A percentile compares a stretch with the other conserved stretches of the same genome.
Conservation (phyloP, 2,113 vertebrate species). For the Erpornis zantholeuca region DNA sequence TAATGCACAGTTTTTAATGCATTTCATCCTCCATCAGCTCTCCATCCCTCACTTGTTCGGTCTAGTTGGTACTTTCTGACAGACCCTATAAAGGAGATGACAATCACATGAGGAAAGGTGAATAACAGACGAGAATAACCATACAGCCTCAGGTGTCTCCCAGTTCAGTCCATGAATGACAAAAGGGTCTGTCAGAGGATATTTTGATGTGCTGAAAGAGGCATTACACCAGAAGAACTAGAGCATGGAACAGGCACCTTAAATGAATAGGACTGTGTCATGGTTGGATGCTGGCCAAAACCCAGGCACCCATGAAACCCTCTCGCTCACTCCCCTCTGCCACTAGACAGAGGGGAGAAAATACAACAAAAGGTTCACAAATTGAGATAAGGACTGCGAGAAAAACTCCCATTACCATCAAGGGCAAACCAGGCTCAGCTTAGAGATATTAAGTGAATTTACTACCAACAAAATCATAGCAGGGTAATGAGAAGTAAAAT, state of each 20-base stretch:
- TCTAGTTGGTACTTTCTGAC: not conserved
- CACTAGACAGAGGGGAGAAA: not conserved
- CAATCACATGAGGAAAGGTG: not conserved
- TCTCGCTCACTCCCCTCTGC: not conserved
- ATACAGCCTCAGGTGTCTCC: not conserved
- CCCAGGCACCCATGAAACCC: not conserved
- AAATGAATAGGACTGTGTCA: not conserved
- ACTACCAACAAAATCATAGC: not conserved
- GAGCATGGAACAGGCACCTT: not conserved
- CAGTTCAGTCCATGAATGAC: not conserved
- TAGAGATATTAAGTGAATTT: not conserved
- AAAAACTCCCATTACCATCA: not conserved
- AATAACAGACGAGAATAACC: not conserved
- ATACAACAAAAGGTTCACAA: not conserved
- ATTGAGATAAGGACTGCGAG: not conserved
- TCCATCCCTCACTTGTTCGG: not conserved
- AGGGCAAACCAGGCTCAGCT: not conserved
- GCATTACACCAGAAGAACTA: not conserved
- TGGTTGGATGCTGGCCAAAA: not conserved
- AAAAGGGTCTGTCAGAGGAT: not conserved
- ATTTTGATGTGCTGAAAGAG: not conserved
- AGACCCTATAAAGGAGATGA: not conserved
- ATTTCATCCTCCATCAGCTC: not conserved
- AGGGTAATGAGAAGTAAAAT: not conserved
- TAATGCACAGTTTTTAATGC: not conserved